phyloP scores from a whole-genome alignment of 2,888 invertebrate species.

The Aleiodes alternator region DNA sequence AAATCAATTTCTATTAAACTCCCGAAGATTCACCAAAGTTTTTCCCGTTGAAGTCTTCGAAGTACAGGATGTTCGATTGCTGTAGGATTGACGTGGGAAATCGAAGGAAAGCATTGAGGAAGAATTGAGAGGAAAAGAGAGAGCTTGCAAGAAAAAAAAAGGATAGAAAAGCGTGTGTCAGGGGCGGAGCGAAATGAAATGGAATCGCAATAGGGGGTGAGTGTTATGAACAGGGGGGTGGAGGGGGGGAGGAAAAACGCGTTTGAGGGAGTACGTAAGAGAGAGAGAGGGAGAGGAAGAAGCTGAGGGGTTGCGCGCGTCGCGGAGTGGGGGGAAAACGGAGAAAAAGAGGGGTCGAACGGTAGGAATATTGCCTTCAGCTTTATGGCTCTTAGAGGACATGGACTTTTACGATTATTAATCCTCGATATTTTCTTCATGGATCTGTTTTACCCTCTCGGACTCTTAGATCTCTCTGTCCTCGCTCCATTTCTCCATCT shows the following conservation, averaged over 20 bases:
- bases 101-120: slow-evolving; percentile 24
- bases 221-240: slow-evolving; percentile 51
- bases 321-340: slow-evolving; percentile 45
- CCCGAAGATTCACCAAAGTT: not conserved
- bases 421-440: slow-evolving; percentile 61
- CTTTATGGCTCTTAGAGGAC: slow-evolving; percentile 65
- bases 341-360: slow-evolving; percentile 27
- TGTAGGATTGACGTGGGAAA: slow-evolving; percentile 30
- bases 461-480: not conserved
- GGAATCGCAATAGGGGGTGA: slow-evolving; percentile 54
- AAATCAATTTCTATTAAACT: slow-evolving; percentile 9
- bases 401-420: slow-evolving; percentile 69
- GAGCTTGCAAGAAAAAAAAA: slow-evolving; percentile 39
- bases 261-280: slow-evolving; percentile 34
- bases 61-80: slow-evolving; percentile 12
- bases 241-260: slow-evolving; percentile 44
- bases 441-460: slow-evolving; percentile 20
- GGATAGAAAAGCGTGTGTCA: slow-evolving; percentile 54
- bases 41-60: not conserved
- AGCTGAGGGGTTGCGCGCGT: slow-evolving; percentile 44
- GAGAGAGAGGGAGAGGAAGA: not conserved
- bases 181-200: slow-evolving; percentile 57
- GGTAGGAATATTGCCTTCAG: slow-evolving; percentile 64
- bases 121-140: slow-evolving; percentile 10
- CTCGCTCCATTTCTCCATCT: not conserved